Evolutionary conservation across 2,113 vertebrate species (phyloP).

Genomic region (Vireo altiloquus): DNA sequence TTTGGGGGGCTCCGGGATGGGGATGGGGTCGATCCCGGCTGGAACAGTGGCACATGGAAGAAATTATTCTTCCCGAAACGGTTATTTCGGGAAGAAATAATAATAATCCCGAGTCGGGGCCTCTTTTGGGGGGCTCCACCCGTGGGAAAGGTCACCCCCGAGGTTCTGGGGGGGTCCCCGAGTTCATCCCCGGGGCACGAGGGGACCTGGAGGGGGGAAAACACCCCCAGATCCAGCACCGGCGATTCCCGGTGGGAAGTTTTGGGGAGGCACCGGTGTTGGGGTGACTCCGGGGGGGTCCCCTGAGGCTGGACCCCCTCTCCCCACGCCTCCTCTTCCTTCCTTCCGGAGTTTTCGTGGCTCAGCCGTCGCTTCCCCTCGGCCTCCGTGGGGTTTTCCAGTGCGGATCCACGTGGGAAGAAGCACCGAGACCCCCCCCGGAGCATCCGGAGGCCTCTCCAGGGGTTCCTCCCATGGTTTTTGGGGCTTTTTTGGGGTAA

Average conservation of each 20-base stretch:
- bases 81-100: neutral
- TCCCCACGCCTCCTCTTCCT: no score
- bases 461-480: neutral
- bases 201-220: neutral
- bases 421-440: neutral
- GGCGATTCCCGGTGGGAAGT: neutral
- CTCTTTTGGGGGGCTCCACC: neutral
- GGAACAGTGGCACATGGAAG: neutral
- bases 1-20: neutral
- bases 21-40: neutral
- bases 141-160: neutral
- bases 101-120: neutral
- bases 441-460: neutral
- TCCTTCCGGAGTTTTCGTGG: neutral
- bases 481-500: neutral
- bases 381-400: neutral
- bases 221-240: accelerated
- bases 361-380: neutral
- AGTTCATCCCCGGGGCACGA: neutral
- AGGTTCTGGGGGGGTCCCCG: neutral
- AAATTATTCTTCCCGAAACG: neutral
- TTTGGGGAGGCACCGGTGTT: neutral
- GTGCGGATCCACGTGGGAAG: neutral
- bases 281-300: neutral
- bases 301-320: no score